These are phyloP conservation scores for Australoheros facetus DNA, from an alignment of 2,797 vertebrate genomes.

Conservation along the genomic window DNA sequence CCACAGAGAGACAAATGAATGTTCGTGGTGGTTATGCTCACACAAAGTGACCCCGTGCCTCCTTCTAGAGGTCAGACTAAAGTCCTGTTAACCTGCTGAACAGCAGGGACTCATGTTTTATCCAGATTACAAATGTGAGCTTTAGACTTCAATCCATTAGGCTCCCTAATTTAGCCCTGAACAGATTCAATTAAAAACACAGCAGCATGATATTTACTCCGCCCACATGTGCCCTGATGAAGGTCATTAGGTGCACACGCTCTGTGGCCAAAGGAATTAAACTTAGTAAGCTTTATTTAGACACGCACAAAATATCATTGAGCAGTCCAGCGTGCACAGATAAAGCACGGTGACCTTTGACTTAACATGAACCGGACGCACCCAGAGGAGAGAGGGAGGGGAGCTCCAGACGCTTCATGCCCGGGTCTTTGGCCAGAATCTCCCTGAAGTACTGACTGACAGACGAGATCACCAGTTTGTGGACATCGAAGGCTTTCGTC, in stretches of 20 bases:
- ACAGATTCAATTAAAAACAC: too few species aligned
- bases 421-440: constrained; percentile 85
- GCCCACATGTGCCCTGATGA: not conserved
- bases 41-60: too few species aligned
- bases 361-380: not conserved
- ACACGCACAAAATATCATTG: too few species aligned
- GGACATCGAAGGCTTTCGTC: constrained; percentile 86
- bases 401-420: constrained; percentile 83
- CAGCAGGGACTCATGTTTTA: too few species aligned
- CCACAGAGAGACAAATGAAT: too few species aligned
- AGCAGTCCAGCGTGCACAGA: not conserved
- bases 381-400: constrained; percentile 82
- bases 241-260: not conserved
- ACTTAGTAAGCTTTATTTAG: rapidly evolving
- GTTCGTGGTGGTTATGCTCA: too few species aligned
- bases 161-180: too few species aligned
- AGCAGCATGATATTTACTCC: not conserved
- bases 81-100: too few species aligned
- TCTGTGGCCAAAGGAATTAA: not conserved
- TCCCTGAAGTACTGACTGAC: constrained; percentile 84
- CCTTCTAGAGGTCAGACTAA: too few species aligned
- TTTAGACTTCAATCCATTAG: too few species aligned
- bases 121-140: too few species aligned
- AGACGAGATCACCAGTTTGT: constrained; percentile 86
- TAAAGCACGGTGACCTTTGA: rapidly evolving